Conservation (phyloP, 2,888 invertebrate genomes). For the Diplazon laetatorius region DNA sequence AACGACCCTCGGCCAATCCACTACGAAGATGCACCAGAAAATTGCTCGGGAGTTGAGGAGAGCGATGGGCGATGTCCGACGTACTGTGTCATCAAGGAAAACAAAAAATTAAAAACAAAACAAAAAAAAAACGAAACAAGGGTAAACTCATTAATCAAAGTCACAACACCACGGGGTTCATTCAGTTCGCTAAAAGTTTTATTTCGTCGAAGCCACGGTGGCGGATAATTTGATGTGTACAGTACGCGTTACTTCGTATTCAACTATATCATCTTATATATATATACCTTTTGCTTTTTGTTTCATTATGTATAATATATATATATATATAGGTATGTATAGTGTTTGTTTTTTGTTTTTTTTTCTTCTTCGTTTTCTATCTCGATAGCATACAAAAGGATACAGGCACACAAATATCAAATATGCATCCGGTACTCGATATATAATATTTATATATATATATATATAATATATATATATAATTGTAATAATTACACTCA, state of each 20-base stretch:
- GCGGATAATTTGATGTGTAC: conserved; percentile 76
- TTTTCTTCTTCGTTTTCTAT: conserved; percentile 61
- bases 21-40: conserved; percentile 7
- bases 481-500: conserved; percentile 80
- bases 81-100: conserved; percentile 3
- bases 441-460: conserved; percentile 66
- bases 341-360: conserved; percentile 68
- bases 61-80: background rate
- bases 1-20: conserved; percentile 45
- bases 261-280: conserved; percentile 73
- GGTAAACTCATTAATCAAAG: conserved; percentile 44
- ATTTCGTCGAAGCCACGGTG: conserved; percentile 76
- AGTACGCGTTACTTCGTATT: conserved; percentile 69
- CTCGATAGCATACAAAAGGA: conserved; percentile 81
- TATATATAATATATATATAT: conserved; percentile 3
- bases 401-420: conserved; percentile 82
- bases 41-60: conserved; percentile 7
- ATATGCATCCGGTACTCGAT: conserved; percentile 79
- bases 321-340: conserved; percentile 73
- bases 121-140: conserved; percentile 45
- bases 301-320: conserved; percentile 61
- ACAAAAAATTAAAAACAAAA: conserved; percentile 7
- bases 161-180: conserved; percentile 27
- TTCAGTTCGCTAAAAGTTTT: conserved; percentile 81
- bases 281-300: conserved; percentile 64